These are phyloP conservation scores for Thymelicus acteon DNA, from an alignment of 2,888 invertebrate genomes.

Conservation along the genomic window DNA sequence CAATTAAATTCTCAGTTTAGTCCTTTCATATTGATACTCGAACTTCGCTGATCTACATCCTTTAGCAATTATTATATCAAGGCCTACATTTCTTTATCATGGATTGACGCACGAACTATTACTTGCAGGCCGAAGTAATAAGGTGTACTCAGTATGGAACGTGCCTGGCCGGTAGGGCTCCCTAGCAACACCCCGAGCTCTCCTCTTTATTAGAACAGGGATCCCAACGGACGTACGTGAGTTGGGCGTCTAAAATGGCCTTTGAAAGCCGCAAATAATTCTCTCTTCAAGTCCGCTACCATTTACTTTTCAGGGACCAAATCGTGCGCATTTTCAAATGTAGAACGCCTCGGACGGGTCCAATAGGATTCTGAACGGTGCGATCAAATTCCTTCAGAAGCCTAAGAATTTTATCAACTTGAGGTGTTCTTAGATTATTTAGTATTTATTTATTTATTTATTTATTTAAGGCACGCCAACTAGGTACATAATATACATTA, in stretches of 20 bases:
- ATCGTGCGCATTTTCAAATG: conserved; percentile 30
- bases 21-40: neutral
- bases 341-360: conserved; percentile 23
- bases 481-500: too few relatives aligned
- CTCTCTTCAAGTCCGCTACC: conserved; percentile 28
- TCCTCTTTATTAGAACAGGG: conserved; percentile 33
- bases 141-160: conserved; percentile 27
- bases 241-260: conserved; percentile 26
- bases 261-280: conserved; percentile 38
- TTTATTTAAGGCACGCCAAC: too few relatives aligned
- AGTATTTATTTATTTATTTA: too few relatives aligned
- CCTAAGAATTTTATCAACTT: neutral
- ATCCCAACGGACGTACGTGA: conserved; percentile 35
- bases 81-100: conserved; percentile 27
- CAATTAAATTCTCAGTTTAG: neutral
- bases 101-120: conserved; percentile 17
- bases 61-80: conserved; percentile 22
- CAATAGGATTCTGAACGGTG: neutral
- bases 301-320: conserved; percentile 34
- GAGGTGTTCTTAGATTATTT: too few relatives aligned
- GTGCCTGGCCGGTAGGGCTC: conserved; percentile 22
- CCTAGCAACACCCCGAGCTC: conserved; percentile 29
- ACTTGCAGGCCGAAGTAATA: conserved; percentile 20
- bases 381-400: neutral
- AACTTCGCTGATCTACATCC: conserved; percentile 7